Base-by-base conservation (phyloP, 2,797 vertebrate genomes). In the Chaetodon trifasciatus region DNA sequence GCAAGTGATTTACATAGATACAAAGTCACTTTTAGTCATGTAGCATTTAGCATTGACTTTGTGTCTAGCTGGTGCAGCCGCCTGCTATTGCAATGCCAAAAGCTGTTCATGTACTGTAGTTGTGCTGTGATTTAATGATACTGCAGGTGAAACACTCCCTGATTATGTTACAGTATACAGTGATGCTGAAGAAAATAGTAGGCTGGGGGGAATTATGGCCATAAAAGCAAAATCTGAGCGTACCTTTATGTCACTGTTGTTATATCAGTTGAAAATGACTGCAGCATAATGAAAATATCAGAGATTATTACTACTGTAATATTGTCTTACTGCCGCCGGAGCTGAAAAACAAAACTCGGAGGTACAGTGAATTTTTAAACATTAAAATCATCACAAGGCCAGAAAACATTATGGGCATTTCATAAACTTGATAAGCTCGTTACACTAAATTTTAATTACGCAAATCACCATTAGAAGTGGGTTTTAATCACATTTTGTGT, bases 361-460 rank as follows among this genome's bases (percentile, higher is more conserved):
- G 44, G 60, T 62, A 19, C 42, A 11, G 42, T 57, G 57, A 23
- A 16, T 35, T 78, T 75, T 46, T 1, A 24, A 76, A 32, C 37
- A 44, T 66, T 66, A n/a, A 47, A 56, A 81, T 32, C 9, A 83
- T 83, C 50, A 62, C 7, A 6, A 56, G 17, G 32, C 42, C 58
- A 23, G 68, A 81, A 76, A 79, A 76, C 61, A 57, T 74, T 23
- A 76, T 49, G 55, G 70, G 72, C 50, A 42, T 90, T 84, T 82
- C 71, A 89, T 83, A 84, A 88, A 69, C 37, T 64, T 83, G 32
- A 81, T 82, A 67, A 80, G 73, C 83, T 83, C 0, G 15, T 90
- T 79, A 67, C 12, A 16, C 32, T 46, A 78, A 74, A 79, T 85
- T 89, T 69, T 72, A 89, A 90, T 91, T 57, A 85, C 66, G 53